Conservation (phyloP, 2,888 invertebrate species). For the Hirtodrosophila trivittata region DNA sequence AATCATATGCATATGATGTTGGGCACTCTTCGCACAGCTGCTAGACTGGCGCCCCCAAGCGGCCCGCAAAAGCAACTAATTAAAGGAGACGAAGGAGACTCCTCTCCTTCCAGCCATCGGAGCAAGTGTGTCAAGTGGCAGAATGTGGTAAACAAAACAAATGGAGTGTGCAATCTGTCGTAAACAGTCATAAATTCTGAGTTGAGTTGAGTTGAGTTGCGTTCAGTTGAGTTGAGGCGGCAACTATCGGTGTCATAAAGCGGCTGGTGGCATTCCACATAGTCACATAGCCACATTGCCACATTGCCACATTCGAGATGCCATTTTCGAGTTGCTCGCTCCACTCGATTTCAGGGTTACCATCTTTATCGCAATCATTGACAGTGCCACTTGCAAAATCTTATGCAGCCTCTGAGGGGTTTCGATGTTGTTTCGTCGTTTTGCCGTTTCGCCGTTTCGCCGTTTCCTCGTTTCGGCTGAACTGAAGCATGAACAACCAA, state of each 20-base stretch:
- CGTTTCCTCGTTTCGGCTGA: constrained; percentile 36
- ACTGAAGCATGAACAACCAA: constrained; percentile 74
- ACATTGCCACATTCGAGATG: no score
- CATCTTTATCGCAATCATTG: constrained; percentile 76
- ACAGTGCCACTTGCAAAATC: constrained; percentile 74
- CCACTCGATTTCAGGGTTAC: constrained; percentile 15
- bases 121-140: constrained; percentile 75
- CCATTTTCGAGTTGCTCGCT: no score
- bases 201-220: constrained; percentile 20
- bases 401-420: constrained; percentile 32
- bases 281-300: not conserved
- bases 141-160: constrained; percentile 76
- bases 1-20: constrained; percentile 77
- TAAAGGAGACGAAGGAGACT: constrained; percentile 59
- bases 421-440: constrained; percentile 38
- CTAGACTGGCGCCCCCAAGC: constrained; percentile 38
- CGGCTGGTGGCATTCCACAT: constrained; percentile 19
- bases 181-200: constrained; percentile 78
- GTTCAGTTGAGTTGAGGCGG: constrained; percentile 41
- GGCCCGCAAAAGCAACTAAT: constrained; percentile 56
- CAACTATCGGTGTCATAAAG: constrained; percentile 63
- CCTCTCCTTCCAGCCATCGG: no score
- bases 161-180: constrained; percentile 81
- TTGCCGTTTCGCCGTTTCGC: constrained; percentile 41
- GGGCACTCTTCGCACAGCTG: constrained; percentile 47